Conservation (phyloP, 2,888 invertebrate genomes). For the Drosophila ochracea region DNA sequence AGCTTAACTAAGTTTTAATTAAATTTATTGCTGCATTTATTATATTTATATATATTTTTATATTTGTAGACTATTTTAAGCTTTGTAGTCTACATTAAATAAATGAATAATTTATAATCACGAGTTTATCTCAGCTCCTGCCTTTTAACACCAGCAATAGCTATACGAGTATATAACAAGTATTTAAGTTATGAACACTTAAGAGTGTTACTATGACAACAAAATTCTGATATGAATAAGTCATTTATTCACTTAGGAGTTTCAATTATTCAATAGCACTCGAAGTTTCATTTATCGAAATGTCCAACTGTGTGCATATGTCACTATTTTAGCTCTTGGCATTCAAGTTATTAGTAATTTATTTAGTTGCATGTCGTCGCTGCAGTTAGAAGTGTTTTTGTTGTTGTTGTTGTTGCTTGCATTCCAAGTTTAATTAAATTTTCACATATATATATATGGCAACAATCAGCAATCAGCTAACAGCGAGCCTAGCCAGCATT, state of each 20-base stretch:
- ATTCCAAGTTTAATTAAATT: constrained; percentile 75
- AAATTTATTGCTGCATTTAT: too few species aligned
- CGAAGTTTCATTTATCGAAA: not conserved
- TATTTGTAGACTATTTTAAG: too few species aligned
- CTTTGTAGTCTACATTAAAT: too few species aligned
- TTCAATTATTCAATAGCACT: not conserved
- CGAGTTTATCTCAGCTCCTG: not conserved
- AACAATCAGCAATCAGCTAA: constrained; percentile 65
- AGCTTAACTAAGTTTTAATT: too few species aligned
- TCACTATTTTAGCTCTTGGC: not conserved
- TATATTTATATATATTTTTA: too few species aligned
- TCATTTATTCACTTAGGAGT: not conserved
- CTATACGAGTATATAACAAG: not conserved
- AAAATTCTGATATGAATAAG: not conserved
- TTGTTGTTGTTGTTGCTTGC: not conserved
- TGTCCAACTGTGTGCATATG: not conserved
- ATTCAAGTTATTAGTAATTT: constrained; percentile 12
- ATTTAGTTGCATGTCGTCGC: constrained; percentile 1
- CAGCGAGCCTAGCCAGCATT: constrained; percentile 25
- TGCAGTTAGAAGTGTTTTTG: constrained; percentile 27
- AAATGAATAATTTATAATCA: not conserved
- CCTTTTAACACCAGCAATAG: not conserved
- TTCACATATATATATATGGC: constrained; percentile 32
- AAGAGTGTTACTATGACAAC: not conserved
- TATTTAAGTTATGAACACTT: not conserved